Evolutionary conservation across 2,888 invertebrate species (phyloP).

Genomic region (Orthosia gracilis): DNA sequence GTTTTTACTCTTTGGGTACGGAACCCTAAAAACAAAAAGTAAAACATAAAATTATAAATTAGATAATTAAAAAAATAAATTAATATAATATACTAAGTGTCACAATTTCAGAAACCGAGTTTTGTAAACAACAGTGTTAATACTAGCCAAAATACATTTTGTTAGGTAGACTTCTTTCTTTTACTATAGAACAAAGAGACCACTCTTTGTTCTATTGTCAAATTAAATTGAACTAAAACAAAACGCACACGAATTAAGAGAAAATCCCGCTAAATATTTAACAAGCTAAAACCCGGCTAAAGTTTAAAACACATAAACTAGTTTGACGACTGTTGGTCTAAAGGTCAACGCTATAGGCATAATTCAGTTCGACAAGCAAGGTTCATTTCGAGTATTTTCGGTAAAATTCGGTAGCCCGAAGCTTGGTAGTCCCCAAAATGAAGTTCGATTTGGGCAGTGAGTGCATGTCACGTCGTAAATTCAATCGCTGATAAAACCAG

Average conservation of each 20-base stretch:
- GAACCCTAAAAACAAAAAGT: too few relatives aligned
- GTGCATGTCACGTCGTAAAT: neutral
- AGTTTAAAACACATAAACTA: constrained; percentile 14
- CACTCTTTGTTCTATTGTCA: neutral
- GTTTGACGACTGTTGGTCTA: constrained; percentile 8
- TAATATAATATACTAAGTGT: too few relatives aligned
- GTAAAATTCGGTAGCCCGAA: neutral
- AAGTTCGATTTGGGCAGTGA: neutral
- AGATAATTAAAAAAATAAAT: too few relatives aligned
- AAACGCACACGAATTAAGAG: neutral
- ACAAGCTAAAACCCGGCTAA: too few relatives aligned
- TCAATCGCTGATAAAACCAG: neutral
- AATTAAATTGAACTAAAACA: neutral
- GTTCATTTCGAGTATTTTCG: neutral
- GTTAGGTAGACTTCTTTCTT: neutral
- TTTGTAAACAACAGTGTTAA: too few relatives aligned
- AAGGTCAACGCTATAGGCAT: neutral
- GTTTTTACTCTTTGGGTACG: too few relatives aligned
- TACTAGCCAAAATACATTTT: too few relatives aligned
- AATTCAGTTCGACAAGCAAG: constrained; percentile 14
- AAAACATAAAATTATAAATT: too few relatives aligned
- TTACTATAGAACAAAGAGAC: neutral
- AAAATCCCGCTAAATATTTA: neutral
- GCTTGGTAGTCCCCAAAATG: neutral
- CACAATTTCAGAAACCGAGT: too few relatives aligned